Base-by-base conservation (phyloP, 30 jellyfish, hydroid and myxozoan species). In the Aurelia aurita complex sp. Pacific region DNA sequence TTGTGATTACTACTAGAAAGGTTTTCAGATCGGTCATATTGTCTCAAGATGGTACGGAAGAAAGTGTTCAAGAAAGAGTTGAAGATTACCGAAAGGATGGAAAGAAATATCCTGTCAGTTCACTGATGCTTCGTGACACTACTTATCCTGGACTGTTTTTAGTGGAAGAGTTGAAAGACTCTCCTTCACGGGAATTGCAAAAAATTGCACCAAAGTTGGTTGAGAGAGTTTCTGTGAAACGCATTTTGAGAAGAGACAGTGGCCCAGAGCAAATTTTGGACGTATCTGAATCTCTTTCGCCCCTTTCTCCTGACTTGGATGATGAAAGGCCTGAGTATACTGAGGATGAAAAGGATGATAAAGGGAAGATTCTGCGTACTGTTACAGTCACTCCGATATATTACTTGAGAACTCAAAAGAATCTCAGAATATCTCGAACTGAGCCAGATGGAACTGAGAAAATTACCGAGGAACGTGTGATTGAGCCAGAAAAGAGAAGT, bases 231-330 rank as follows among this genome's bases (percentile, higher is more conserved):
- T 85, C 33, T 73, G 96, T 85, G 32, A 85, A 93, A 1, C 82
- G 96, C 42, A 77, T 91, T 52, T 33, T 91, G 68, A 38, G 89
- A 75, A 74, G 72, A 53, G 83, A 78, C 34, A 97, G 87, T 86
- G 98, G 98, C 63, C 74, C 67, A 38, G 95, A 87, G 65, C 88
- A 74, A n/a, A 67, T 87, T 17, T 11, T 91, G 59, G 97, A 90
- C 64, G 73, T 70, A 42, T 90, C 96, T 12, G 96, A 83, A 76
- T 76, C 93, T 13, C 86, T 90, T 19, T 80, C 71, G 1, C 97
- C 97, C 10, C n/a, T 85, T 79, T 88, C 69, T 8, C 64, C 88
- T 14, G 55, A 69, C 16, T 86, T 96, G 4, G 97, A 85, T 46
- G 97, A 90, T 29, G 86, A 81, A 16, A 89, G 79, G 36, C 84